Evolutionary conservation across 1,140 invertebrate genomes (phyloP).

Genomic region (Rhynchophorus ferrugineus): DNA sequence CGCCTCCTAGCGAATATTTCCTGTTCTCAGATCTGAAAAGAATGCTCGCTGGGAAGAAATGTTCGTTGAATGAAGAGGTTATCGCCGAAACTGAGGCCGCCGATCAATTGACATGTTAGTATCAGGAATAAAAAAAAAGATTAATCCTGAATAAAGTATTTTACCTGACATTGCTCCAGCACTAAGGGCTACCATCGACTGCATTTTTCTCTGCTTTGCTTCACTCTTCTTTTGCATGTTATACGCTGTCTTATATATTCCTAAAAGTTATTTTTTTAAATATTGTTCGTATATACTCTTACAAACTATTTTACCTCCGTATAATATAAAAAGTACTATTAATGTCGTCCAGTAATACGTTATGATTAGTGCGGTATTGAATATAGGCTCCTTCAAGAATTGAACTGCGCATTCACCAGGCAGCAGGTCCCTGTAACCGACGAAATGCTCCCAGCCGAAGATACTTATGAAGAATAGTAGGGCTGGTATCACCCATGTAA

Average conservation of each 20-base stretch:
- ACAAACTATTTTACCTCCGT: constrained; percentile 57
- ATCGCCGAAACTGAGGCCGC: too few species aligned
- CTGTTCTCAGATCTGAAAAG: too few species aligned
- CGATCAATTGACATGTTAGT: too few species aligned
- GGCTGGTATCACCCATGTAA: constrained; percentile 97
- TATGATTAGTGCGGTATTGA: constrained; percentile 96
- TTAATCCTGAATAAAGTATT: too few species aligned
- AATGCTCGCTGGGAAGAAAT: too few species aligned
- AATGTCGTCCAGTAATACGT: constrained; percentile 97
- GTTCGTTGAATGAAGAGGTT: too few species aligned
- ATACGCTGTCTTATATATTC: constrained; percentile 95
- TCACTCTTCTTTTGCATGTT: constrained; percentile 97
- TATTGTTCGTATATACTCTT: background rate
- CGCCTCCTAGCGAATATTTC: too few species aligned
- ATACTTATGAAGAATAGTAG: constrained; percentile 97
- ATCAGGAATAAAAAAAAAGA: too few species aligned
- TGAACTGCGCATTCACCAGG: constrained; percentile 93
- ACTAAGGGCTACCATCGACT: constrained; percentile 83
- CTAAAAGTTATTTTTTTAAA: constrained; percentile 7
- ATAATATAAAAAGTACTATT: constrained; percentile 87
- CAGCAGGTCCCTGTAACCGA: constrained; percentile 79
- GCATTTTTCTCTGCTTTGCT: constrained; percentile 88
- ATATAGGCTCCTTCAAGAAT: constrained; percentile 95
- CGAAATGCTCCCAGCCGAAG: constrained; percentile 98
- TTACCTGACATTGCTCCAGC: constrained; percentile 68